Percentiles rank a stretch among this genome's conserved stretches.
phyloP scores from a whole-genome alignment of 2,113 vertebrate species.

The Beaufortia kweichowensis region DNA sequence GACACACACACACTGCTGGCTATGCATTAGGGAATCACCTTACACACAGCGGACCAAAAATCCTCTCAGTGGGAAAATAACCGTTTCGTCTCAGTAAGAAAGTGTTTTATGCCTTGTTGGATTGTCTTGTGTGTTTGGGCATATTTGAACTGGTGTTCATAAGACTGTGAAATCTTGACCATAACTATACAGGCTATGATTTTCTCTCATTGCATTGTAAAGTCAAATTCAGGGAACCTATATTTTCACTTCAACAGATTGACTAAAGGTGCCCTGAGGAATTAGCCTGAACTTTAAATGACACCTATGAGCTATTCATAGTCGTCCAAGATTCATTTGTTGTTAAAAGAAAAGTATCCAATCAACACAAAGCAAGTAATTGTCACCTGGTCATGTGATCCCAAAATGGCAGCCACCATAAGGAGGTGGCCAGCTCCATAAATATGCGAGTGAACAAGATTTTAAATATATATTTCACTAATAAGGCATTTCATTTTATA shows the following conservation, averaged over 20 bases:
- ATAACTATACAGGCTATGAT: conserved; percentile 15
- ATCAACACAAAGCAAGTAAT: too few relatives aligned
- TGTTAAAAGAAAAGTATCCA: too few relatives aligned
- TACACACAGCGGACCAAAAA: conserved; percentile 46
- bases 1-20: conserved; percentile 41
- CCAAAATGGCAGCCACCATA: too few relatives aligned
- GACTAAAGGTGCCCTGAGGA: background rate
- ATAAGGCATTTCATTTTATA: too few relatives aligned
- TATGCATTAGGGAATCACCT: conserved; percentile 47
- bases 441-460: too few relatives aligned
- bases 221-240: background rate
- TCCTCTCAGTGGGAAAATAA: conserved; percentile 50
- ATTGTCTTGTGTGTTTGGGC: conserved; percentile 11
- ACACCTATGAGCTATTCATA: too few relatives aligned
- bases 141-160: conserved; percentile 5
- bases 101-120: conserved; percentile 40
- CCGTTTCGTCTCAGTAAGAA: conserved; percentile 47
- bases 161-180: conserved; percentile 28
- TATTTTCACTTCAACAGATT: background rate
- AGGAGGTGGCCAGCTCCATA: too few relatives aligned
- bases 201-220: background rate
- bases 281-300: too few relatives aligned
- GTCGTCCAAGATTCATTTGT: too few relatives aligned
- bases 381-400: too few relatives aligned
- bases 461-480: too few relatives aligned